These are phyloP conservation scores for Phrynocephalus vlangalii DNA, from an alignment of 2,797 vertebrate genomes.

Conservation along the genomic window DNA sequence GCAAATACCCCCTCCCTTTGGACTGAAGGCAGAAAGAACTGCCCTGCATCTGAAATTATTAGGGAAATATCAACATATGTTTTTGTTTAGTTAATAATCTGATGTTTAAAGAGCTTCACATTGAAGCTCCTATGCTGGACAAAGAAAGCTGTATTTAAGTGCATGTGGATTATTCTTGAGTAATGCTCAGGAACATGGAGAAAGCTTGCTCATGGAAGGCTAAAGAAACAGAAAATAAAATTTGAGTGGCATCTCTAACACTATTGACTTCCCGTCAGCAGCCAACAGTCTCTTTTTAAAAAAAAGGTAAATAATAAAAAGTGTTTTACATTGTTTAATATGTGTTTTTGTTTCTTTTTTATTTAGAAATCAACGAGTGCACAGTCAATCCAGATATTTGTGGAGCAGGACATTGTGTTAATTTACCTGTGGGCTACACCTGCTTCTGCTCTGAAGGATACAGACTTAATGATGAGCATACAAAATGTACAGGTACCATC, in stretches of 20 bases:
- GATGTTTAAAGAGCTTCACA: too few relatives aligned
- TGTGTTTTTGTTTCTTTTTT: conserved; percentile 47
- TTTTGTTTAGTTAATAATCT: too few relatives aligned
- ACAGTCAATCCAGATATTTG: conserved; percentile 91
- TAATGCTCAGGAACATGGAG: too few relatives aligned
- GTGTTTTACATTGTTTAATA: conserved; percentile 28
- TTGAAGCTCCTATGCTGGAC: too few relatives aligned
- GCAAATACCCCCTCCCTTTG: too few relatives aligned
- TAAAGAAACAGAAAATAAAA: too few relatives aligned
- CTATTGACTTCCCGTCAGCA: neutral
- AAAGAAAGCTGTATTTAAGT: too few relatives aligned
- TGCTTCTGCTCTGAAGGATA: conserved; percentile 91
- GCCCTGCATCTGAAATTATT: too few relatives aligned
- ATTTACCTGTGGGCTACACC: conserved; percentile 89
- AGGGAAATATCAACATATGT: too few relatives aligned
- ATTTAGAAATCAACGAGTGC: conserved; percentile 94
- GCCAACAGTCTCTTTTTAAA: conserved; percentile 27
- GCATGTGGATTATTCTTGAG: too few relatives aligned
- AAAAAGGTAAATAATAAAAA: conserved; percentile 18
- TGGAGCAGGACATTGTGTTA: conserved; percentile 91
- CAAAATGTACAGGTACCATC: conserved; percentile 90
- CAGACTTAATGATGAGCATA: conserved; percentile 80
- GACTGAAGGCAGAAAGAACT: too few relatives aligned
- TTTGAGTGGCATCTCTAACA: neutral
- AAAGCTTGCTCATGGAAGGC: too few relatives aligned